Base-by-base conservation (phyloP, 2,113 vertebrate species). In the Verasper variegatus region DNA sequence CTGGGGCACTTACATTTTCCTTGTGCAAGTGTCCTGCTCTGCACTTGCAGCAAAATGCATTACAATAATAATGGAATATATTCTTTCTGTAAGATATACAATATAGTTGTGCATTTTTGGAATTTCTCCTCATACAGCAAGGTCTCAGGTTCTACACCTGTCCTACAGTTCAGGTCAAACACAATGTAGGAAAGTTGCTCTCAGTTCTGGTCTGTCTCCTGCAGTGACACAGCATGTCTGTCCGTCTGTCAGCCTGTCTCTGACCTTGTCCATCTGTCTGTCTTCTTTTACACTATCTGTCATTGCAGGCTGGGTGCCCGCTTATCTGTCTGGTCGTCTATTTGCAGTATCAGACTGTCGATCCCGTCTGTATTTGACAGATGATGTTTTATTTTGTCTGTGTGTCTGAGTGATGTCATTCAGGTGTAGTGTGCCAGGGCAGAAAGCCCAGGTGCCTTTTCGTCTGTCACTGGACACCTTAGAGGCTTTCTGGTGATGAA, bases 391-490 rank as follows among this genome's bases (percentile, higher is more conserved):
- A 87, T 86, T 88, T 80, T 81, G 82, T 90, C 69, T 58, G 67
- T 59, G 63, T 14, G 65, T 78, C 77, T 63, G 74, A 71, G 75
- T 92, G 92, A 90, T 91, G 86, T 92, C 89, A 93, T 91, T 84
- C 77, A 89, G 87, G 86, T 86, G 85, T 78, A 64, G 74, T 69
- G 90, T 91, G 89, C 89, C 91, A 88, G 69, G 80, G 78, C 85
- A 80, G 58, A 81, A 56, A 81, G 80, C 84, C 81, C 64, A 81
- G 77, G 82, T 82, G 71, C 54, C 64, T 61, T 70, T 66, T 60
- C 26, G 70, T 52, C 68, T 74, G 73, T 81, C 72, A 84, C 68
- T 12, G 2, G 74, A 82, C 74, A 88, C 74, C 45, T 24, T 17
- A 40, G 21, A 56, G 59, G 5, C 27, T 51, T 56, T 47, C 23